Base-by-base conservation (phyloP, 2,797 vertebrate genomes). In the Hylomyscus alleni region DNA sequence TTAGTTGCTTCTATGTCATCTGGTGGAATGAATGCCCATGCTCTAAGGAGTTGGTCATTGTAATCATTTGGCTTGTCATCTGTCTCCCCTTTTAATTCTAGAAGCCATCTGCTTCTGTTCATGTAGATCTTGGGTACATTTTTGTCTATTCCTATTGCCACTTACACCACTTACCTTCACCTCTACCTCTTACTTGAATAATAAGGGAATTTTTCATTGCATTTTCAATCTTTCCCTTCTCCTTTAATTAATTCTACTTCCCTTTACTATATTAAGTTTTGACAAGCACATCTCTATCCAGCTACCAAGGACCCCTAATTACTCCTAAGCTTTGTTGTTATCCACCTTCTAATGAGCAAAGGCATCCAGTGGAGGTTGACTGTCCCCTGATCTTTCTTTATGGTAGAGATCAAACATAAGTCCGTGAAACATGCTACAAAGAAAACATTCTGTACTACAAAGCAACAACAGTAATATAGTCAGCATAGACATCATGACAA, bases 361-460 rank as follows among this genome's bases (percentile, higher is more conserved):
- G 54, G 52, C 78, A 93, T 91, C 24, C n/a, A 60, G 34, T n/a
- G 54, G 40, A 54, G 85, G 47, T 19, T 77, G 65, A 94, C 14
- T 95, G 54, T 67, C n/a, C 91, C 80, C 37, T 87, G n/a, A 75
- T 87, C 37, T 87, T 88, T 56, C 58, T 73, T 88, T 90, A 88
- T 62, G 56, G 11, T 75, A 5, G 24, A 67, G 54, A 73, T 93
- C 4, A 81, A 58, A 76, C 15, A 52, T 76, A 89, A 34, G 24
- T 54, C 26, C 67, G 37, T 92, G 69, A 95, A 50, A 8, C 76
- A 62, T 54, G 37, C 7, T 91, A 65, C 37, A 94, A 76, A 62
- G 58, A 78, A 72, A 67, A 69, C 37, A 20, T 52, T 80, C n/a
- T 92, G 91, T 50, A 58, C 17, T 81, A 72, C 6, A 76, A 92